These are phyloP conservation scores for Hesperia comma DNA, from an alignment of 2,888 invertebrate genomes.

Conservation along the genomic window DNA sequence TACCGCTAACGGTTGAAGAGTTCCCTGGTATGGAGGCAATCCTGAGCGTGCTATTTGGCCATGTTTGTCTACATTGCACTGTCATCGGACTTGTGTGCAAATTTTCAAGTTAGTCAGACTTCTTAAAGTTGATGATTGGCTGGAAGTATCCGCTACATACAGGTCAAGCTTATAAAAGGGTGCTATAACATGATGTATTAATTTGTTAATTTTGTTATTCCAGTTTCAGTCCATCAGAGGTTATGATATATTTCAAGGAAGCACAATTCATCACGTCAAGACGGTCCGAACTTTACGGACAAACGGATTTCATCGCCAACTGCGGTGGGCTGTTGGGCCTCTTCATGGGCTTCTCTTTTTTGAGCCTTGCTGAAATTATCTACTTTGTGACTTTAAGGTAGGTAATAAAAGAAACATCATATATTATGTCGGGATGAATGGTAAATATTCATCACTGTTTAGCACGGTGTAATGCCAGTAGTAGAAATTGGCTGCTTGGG, in stretches of 20 bases:
- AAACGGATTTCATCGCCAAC: constrained; percentile 87
- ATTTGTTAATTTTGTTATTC: constrained; percentile 50
- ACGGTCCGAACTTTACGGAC: constrained; percentile 87
- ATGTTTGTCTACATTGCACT: not conserved
- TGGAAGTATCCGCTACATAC: too few species aligned
- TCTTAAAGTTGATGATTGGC: too few species aligned
- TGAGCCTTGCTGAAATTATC: constrained; percentile 83
- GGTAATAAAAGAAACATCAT: too few species aligned
- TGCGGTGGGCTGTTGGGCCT: constrained; percentile 86
- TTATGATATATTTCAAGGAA: constrained; percentile 88
- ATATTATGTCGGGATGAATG: too few species aligned
- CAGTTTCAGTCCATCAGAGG: constrained; percentile 80
- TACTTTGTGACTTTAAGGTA: constrained; percentile 81
- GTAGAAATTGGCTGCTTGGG: too few species aligned
- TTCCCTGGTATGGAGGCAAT: not conserved
- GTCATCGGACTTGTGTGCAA: too few species aligned
- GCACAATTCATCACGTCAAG: constrained; percentile 86
- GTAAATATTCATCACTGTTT: too few species aligned
- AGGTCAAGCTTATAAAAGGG: too few species aligned
- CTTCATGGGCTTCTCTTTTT: constrained; percentile 85
- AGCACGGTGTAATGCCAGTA: too few species aligned
- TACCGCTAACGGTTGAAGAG: too few species aligned
- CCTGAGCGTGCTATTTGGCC: not conserved
- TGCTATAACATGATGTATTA: too few species aligned
- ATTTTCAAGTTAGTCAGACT: too few species aligned